Conservation (phyloP, 2,888 invertebrate species). For the Agrochola macilenta region DNA sequence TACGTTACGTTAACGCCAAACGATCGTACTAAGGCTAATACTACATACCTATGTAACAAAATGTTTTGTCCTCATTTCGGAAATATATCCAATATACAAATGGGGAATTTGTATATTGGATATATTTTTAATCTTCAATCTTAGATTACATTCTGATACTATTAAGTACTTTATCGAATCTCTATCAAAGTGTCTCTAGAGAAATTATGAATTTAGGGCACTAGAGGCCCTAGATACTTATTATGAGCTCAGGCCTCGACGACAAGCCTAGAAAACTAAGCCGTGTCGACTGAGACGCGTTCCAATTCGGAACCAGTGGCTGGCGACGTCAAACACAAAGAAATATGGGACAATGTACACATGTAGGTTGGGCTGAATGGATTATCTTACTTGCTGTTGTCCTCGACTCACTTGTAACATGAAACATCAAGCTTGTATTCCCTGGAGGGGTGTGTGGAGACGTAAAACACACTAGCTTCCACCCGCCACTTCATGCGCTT, state of each 20-base stretch:
- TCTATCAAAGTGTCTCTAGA: slow-evolving; percentile 23
- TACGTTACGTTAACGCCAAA: too few species aligned
- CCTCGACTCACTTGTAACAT: slow-evolving; percentile 10
- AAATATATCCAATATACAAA: neutral
- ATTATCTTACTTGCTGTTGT: slow-evolving; percentile 23
- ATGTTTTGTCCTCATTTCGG: neutral
- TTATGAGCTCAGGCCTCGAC: neutral
- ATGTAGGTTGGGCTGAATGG: slow-evolving; percentile 28
- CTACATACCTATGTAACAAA: too few species aligned
- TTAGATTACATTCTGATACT: slow-evolving; percentile 20
- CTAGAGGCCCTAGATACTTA: neutral
- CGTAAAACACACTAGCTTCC: too few species aligned
- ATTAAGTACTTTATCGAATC: slow-evolving; percentile 28
- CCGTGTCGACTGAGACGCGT: slow-evolving; percentile 39
- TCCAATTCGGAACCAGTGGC: slow-evolving; percentile 37
- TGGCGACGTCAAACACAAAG: slow-evolving; percentile 37
- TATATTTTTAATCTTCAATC: too few species aligned
- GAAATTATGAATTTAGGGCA: slow-evolving; percentile 47
- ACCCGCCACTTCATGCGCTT: too few species aligned
- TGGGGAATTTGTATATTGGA: too few species aligned
- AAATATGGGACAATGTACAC: slow-evolving; percentile 43
- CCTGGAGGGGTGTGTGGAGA: too few species aligned
- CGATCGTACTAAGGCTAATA: too few species aligned
- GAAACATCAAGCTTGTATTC: neutral
- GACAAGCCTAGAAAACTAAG: slow-evolving; percentile 29